phyloP scores from a whole-genome alignment of 2,797 vertebrate genomes.

The Oryzias dopingdopingensis region DNA sequence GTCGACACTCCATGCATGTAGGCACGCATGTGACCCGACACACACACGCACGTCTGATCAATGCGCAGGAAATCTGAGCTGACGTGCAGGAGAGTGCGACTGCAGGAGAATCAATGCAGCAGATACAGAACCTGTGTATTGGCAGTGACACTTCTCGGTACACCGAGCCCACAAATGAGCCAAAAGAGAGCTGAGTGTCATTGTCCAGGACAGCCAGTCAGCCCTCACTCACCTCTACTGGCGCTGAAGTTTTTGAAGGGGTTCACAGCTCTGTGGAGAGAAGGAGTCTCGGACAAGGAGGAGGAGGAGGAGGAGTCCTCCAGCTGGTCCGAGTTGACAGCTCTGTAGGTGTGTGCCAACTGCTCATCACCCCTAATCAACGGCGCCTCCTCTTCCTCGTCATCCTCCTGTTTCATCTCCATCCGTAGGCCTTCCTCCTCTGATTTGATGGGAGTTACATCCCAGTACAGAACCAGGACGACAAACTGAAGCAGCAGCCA shows the following conservation, averaged over 20 bases:
- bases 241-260: constrained; percentile 69
- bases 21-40: neutral
- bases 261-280: constrained; percentile 9
- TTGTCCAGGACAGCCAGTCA: constrained; percentile 23
- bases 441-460: constrained; percentile 62
- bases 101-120: constrained; percentile 48
- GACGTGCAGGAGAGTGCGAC: constrained; percentile 18
- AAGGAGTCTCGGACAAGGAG: constrained; percentile 15
- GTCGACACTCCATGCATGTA: constrained; percentile 1
- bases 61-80: constrained; percentile 52
- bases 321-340: constrained; percentile 41
- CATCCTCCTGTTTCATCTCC: constrained; percentile 46
- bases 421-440: constrained; percentile 38
- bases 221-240: constrained; percentile 72
- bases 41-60: constrained; percentile 30
- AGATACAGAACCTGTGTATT: constrained; percentile 49
- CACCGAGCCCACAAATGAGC: constrained; percentile 14
- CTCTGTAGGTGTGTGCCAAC: constrained; percentile 54
- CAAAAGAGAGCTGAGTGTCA: constrained; percentile 29
- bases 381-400: constrained; percentile 62
- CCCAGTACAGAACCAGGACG: constrained; percentile 75
- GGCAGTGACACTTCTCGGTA: constrained; percentile 48
- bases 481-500: constrained; percentile 81
- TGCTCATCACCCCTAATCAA: constrained; percentile 59
- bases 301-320: constrained; percentile 23